Base-by-base conservation (phyloP, 2,888 invertebrate genomes). In the Epinotia ramella region DNA sequence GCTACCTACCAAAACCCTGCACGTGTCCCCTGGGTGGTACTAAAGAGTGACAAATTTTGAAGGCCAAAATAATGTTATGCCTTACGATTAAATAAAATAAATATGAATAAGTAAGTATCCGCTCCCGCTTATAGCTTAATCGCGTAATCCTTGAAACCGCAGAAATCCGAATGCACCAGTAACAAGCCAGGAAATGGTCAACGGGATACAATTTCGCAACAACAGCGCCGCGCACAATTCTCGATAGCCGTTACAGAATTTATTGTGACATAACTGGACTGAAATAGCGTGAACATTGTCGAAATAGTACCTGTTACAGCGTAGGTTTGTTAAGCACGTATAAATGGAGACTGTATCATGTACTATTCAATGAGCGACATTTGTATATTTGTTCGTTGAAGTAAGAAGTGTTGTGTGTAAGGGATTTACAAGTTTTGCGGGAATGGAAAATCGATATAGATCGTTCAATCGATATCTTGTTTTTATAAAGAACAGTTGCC, bases 161-260 rank as follows among this genome's bases (percentile, higher is more conserved):
- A 67, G 68, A 74, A 77, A 73, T 73, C 77, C 69, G 77, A 79
- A 82, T 81, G 83, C 78, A 82, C 84, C 83, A 84, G 77, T 80
- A 80, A 81, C 82, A 76, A 77, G 84, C 84, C 84, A 86, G 89
- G 88, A 89, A 89, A 82, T 75, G 78, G 78, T 77, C 84, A 82
- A 80, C 80, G 80, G 84, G 82, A 83, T 78, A 79, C 76, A 72
- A 82, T 88, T 87, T 87, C 85, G 81, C 81, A 86, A 87, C 75
- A 76, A 74, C 81, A 80, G 59, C 81, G 81, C 81, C 81, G 80
- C 44, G 59, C 68, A 76, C 76, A 73, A 73, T 71, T 68, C 76
- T 64, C 80, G 73, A 78, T 80, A 81, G 76, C 77, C 70, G 69
- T 77, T 80, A 78, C 81, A 74, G 77, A 81, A 82, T 80, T 77